Base-by-base conservation (phyloP, 2,113 vertebrate genomes). In the Calyptommatus sinebrachiatus region DNA sequence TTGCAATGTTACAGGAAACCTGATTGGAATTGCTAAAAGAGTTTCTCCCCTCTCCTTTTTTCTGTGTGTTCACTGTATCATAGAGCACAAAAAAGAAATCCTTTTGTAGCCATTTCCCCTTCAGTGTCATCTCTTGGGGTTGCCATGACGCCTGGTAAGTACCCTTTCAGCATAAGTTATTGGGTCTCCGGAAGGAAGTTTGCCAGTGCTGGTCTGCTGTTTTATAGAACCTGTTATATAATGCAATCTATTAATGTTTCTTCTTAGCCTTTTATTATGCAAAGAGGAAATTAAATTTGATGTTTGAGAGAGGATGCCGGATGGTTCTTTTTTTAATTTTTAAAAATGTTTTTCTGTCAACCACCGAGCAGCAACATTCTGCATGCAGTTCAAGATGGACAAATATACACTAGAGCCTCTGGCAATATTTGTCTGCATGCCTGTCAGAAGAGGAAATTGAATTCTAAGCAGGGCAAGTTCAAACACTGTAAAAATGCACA, bases 271-370 rank as follows among this genome's bases (percentile, higher is more conserved):
- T 96, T 96, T 94, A 95, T 96, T 91, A 93, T 92, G 93, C 90
- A 89, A 93, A 93, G 90, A 95, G 96, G 96, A 97, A 97, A 96
- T 97, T 96, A 96, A 95, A 95, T 94, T 95, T 94, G 93, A 97
- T 95, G 92, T 94, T 93, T 92, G 89, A 92, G 89, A 89, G 89
- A 94, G 91, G 94, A 95, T 83, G 93, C 94, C 94, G 95, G 94
- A 95, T 95, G 94, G 93, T 91, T 94, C 73, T 88, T 89, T 92
- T 50, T 92, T 63, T 9, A 3, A 26, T 71, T 48, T 28, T 20
- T 41, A 57, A 57, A 14, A 41, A 90, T 92, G 92, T 83, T 90
- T 91, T 87, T 88, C 89, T 81, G 87, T 81, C 84, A 1, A 68
- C 86, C 67, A 46, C 92, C 75, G 89, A 93, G 94, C 90, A 94